Base-by-base conservation (phyloP, 2,888 invertebrate species). In the Drosophila robusta region DNA sequence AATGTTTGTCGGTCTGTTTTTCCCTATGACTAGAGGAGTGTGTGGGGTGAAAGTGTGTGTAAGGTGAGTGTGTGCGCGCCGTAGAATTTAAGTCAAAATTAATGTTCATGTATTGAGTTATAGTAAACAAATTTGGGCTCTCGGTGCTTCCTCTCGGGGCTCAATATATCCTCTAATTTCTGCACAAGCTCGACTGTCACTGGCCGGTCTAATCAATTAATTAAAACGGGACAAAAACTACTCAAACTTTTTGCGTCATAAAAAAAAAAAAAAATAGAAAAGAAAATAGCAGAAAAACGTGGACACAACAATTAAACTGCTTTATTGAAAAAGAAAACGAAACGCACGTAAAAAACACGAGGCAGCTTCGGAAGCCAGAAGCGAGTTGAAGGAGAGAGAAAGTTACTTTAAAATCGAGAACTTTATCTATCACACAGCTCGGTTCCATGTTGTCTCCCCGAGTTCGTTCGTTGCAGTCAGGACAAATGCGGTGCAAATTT, bases 401-500 rank as follows among this genome's bases (percentile, higher is more conserved):
- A 46, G 24, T 29, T 32, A 74, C 51, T 67, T 64, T 63, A 57
- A 68, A 75, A 62, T 16, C 24, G 56, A 71, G 56, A 78, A 70
- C 68, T 78, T 78, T 78, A 67, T 70, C 68, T 52, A 44, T 32
- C 22, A 36, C 32, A 16, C 46, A 58, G 55, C 8, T 54, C n/a
- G 11, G 42, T 38, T 24, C 41, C 32, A 34, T 58, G 46, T 22
- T 22, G 57, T 38, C 41, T 60, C 51, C 38, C 54, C 18, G 9
- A 55, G 42, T 38, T 62, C 26, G 49, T 41, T 55, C 36, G 60
- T 54, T 73, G 70, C 67, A 64, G 52, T 50, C 51, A 55, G 64
- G 77, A 79, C 76, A 87, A 73, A 75, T 75, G 66, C 72, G 69
- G 63, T 79, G 81, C 73, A 87, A 87, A 85, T 87, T 75, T 82